A percentile compares a stretch with the other conserved stretches of the same genome.
phyloP scores from a whole-genome alignment of 2,113 vertebrate genomes.

The Rhabdomys dilectus region DNA sequence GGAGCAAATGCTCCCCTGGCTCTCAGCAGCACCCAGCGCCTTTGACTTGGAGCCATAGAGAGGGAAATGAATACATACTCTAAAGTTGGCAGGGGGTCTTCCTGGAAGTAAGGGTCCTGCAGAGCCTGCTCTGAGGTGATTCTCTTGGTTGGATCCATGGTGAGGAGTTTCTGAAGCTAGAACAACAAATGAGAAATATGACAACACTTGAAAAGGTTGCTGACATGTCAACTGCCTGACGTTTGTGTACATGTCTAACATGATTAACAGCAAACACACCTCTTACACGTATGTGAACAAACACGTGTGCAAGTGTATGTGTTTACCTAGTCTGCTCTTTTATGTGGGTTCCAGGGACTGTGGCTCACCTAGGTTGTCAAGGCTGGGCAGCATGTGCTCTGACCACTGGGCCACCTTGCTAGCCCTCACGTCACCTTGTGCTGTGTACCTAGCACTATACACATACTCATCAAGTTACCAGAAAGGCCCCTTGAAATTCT shows the following conservation, averaged over 20 bases:
- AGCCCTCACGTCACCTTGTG: neutral
- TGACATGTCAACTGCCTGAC: slow-evolving; percentile 65
- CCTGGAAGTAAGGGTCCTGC: slow-evolving; percentile 98
- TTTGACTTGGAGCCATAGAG: neutral
- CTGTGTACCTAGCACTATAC: neutral
- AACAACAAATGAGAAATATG: slow-evolving; percentile 66
- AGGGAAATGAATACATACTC: slow-evolving; percentile 90
- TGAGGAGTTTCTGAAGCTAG: slow-evolving; percentile 98
- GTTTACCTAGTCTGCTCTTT: neutral
- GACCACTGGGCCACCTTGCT: neutral
- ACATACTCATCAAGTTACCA: slow-evolving; percentile 28
- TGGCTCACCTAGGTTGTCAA: neutral
- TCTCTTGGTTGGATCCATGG: slow-evolving; percentile 99
- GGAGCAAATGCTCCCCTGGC: neutral
- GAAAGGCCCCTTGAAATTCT: neutral
- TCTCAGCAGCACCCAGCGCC: neutral
- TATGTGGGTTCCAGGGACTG: neutral
- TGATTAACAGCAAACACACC: neutral
- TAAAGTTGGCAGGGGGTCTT: slow-evolving; percentile 96
- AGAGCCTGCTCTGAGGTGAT: slow-evolving; percentile 98
- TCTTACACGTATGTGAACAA: neutral
- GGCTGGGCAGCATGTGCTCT: neutral
- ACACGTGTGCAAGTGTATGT: neutral
- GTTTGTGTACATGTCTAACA: neutral
- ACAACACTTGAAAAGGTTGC: slow-evolving; percentile 64